Evolutionary conservation across 2,113 vertebrate genomes (phyloP), one percentile per base, ranked within the genome.

Genomic region (Caranx melampygus): DNA sequence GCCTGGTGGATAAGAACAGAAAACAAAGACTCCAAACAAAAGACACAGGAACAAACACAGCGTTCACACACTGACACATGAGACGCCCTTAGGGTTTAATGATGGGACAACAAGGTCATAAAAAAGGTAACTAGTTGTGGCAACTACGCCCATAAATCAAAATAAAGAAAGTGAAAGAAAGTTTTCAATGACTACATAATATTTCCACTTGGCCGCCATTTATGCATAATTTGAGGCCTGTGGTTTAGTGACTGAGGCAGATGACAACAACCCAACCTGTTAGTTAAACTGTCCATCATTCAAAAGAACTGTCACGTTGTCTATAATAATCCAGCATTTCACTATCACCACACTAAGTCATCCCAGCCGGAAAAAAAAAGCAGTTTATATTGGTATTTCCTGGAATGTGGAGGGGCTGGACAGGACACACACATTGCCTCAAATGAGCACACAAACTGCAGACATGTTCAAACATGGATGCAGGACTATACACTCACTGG

Each of bases 371-470:
- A 40, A 61, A 58, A 33, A 3, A 80, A 79, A 52, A 83, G 86
- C 42, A 37, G 86, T 88, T 92, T 93, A 90, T 82, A 85, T 68
- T 87, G 90, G 92, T 51, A 91, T 92, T 92, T 91, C 90, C 91
- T 91, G 91, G 89, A 92, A 93, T 92, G 91, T 72, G 70, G 83
- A 92, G 72, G 84, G 86, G 82, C 80, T 55, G 84, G 86, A 89
- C 83, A 21, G 82, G 72, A 86, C 81, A 84, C 76, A 86, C 87
- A 86, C 85, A 76, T 57, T 45, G 77, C 84, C 75, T 65, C 60
- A 75, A 85, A 86, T 21, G 66, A 84, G 81, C 81, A 69, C 84
- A 87, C 72, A 89, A 79, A 87, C 81, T 71, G 72, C 69, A 83
- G 70, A 81, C 91, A 83, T 79, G 90, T 87, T 90, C 75, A 87